A percentile compares a stretch with the other conserved stretches of the same genome.
Evolutionary conservation across 2,888 invertebrate species (phyloP).

Genomic region (Drosophila hamatofila): DNA sequence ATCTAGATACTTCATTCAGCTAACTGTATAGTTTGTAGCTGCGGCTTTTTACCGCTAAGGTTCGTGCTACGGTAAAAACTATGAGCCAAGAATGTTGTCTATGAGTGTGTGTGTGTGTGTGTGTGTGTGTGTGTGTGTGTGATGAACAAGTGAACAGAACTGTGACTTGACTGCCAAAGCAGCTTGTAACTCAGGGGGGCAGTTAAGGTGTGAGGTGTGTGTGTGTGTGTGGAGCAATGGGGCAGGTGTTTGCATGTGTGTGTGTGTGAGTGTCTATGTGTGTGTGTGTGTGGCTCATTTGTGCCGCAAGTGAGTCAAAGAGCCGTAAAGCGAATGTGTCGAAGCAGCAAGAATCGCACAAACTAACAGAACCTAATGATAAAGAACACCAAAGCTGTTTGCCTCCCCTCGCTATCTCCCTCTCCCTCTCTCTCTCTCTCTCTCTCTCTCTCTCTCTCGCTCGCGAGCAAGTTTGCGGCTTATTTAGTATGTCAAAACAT

Average conservation of each 20-base stretch:
- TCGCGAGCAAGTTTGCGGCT: conserved; percentile 64
- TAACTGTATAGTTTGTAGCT: conserved; percentile 86
- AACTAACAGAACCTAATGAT: conserved; percentile 81
- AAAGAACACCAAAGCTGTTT: conserved; percentile 62
- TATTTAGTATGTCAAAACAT: conserved; percentile 81
- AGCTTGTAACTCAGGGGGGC: background rate
- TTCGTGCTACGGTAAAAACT: conserved; percentile 85
- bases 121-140: conserved; percentile 9
- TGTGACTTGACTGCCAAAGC: conserved; percentile 56
- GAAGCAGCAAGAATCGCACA: conserved; percentile 74
- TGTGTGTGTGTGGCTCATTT: conserved; percentile 49
- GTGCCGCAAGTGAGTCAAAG: conserved; percentile 76
- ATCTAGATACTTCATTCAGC: conserved; percentile 57
- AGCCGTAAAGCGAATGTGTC: conserved; percentile 78
- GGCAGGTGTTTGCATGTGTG: background rate
- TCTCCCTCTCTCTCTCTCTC: background rate
- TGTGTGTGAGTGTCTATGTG: conserved; percentile 5
- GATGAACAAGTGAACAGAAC: conserved; percentile 55
- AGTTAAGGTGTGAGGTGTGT: background rate
- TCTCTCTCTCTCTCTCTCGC: background rate
- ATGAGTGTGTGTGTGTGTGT: conserved; percentile 7
- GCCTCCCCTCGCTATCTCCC: background rate
- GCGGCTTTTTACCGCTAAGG: conserved; percentile 85
- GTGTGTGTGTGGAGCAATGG: conserved; percentile 13
- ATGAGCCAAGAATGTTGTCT: conserved; percentile 63